Evolutionary conservation across 2,888 invertebrate species (phyloP), one percentile per base, ranked within the genome.

Genomic region (Lordiphosa andalusiaca): DNA sequence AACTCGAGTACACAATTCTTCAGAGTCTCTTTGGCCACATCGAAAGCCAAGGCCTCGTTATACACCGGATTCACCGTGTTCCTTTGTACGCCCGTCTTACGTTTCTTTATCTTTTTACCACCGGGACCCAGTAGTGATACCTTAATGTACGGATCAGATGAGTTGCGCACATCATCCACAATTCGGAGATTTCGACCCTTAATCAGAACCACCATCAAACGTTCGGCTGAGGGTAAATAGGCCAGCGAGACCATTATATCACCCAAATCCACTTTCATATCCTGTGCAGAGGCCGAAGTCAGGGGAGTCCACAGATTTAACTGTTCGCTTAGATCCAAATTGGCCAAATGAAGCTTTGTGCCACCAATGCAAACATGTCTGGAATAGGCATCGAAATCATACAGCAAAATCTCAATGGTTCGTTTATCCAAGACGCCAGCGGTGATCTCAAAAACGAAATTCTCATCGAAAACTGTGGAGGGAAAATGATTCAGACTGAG

Each of bases 81-180:
- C 86, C 95, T 94, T 88, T 96, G 95, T 1, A 97, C 96, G 0
- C 95, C 94, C 0, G 98, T 97, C 89, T 97, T 97, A 89, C 96
- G 95, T 91, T 97, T 97, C 90, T 97, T 97, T 78, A 98, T 94
- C 60, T 97, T 91, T 87, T 96, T 96, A 6, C 96, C 96, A 3
- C 95, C 95, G 88, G 95, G 94, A 84, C 95, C 95, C 74, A 97
- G 92, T 55, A 98, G 91, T 77, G 95, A 95, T 23, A 97, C 95
- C 90, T 98, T 98, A 54, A 98, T 96, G 89, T 97, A 98, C 0
- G 98, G 98, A 92, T 98, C 98, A 94, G 91, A 97, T 30, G 96
- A 95, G 72, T 97, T 98, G 46, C 91, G 88, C 36, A 96, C 96
- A 80, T 97, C 96, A 86, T 97, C 98, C 93, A 97, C 97, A 30